phyloP scores from a whole-genome alignment of 1,140 invertebrate genomes.

The Pentalonia nigronervosa region DNA sequence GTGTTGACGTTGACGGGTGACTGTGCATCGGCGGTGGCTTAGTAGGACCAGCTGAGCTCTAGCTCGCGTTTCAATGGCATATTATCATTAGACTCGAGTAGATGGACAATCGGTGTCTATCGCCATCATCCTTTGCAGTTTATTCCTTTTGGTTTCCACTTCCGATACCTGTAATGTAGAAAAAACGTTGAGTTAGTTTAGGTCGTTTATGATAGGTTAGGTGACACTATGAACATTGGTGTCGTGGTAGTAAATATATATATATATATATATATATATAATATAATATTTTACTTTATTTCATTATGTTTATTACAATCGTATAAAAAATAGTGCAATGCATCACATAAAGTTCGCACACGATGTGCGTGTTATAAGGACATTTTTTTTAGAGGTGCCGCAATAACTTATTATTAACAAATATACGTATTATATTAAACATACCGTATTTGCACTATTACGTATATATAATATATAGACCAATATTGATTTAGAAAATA shows the following conservation, averaged over 20 bases:
- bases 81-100: constrained; percentile 7
- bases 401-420: background rate
- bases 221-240: background rate
- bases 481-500: background rate
- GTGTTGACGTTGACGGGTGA: too few species aligned
- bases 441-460: background rate
- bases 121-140: constrained; percentile 50
- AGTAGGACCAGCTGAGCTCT: background rate
- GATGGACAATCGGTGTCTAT: constrained; percentile 38
- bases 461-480: background rate
- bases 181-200: background rate
- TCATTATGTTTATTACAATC: background rate
- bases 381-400: background rate
- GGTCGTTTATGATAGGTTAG: background rate
- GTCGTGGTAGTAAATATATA: too few species aligned
- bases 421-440: background rate
- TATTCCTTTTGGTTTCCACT: constrained; percentile 30
- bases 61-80: background rate
- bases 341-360: background rate
- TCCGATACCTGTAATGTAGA: constrained; percentile 22
- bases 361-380: background rate
- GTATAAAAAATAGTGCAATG: background rate
- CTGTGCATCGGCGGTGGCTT: background rate
- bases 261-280: too few species aligned
- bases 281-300: background rate